Conservation (phyloP, 1,140 invertebrate genomes). For the Hypothenemus hampei region DNA sequence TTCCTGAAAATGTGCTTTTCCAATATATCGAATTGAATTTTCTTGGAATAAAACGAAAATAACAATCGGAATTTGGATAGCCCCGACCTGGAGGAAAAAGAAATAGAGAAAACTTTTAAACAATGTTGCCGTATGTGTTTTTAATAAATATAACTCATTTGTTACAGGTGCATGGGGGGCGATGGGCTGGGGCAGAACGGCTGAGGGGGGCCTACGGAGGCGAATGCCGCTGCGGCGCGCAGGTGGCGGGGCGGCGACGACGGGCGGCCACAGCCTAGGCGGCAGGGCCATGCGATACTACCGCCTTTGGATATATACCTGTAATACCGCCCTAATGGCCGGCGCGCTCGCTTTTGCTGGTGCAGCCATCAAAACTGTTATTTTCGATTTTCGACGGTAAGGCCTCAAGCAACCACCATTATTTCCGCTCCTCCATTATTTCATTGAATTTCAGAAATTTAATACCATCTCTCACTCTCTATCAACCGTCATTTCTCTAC, state of each 20-base stretch:
- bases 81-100: too few species aligned
- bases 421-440: not conserved
- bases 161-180: constrained; percentile 46
- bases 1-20: too few species aligned
- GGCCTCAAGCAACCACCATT: not conserved
- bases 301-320: constrained; percentile 88
- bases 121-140: too few species aligned
- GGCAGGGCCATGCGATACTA: constrained; percentile 63
- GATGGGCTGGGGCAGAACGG: constrained; percentile 44
- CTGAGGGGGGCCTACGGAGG: constrained; percentile 51
- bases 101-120: too few species aligned
- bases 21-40: too few species aligned
- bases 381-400: constrained; percentile 54
- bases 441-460: constrained; percentile 50
- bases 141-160: too few species aligned
- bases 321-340: constrained; percentile 79
- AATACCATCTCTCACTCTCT: constrained; percentile 66
- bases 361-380: constrained; percentile 65
- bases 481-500: constrained; percentile 78
- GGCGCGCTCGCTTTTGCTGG: constrained; percentile 75
- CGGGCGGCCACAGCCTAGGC: constrained; percentile 32
- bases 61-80: too few species aligned
- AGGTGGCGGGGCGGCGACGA: constrained; percentile 34
- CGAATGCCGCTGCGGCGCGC: constrained; percentile 52
- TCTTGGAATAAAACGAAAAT: too few species aligned